Evolutionary conservation across 2,113 vertebrate genomes (phyloP).

Genomic region (Trichomycterus rosablanca): DNA sequence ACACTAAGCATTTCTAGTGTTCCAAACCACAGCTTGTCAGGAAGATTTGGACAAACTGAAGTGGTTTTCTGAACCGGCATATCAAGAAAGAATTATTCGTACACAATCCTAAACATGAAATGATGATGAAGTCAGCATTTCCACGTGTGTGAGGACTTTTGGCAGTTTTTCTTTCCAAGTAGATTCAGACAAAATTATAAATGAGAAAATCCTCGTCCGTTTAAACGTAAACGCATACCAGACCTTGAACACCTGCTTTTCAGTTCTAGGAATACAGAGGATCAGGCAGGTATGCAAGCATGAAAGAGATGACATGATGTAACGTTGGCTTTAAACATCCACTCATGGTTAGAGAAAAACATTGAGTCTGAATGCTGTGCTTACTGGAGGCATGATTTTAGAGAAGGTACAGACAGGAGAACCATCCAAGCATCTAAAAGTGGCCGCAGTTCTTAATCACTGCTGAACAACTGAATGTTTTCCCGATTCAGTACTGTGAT

Average conservation of each 20-base stretch:
- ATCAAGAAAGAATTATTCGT: no score
- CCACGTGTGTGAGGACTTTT: not conserved
- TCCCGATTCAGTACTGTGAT: no score
- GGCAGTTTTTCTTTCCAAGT: no score
- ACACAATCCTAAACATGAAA: not conserved
- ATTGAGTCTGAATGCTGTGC: not conserved
- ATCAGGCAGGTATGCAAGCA: conserved; percentile 4
- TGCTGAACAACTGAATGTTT: no score
- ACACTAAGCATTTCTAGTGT: not conserved
- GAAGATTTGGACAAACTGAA: not conserved
- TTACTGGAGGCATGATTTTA: not conserved
- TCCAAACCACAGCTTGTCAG: conserved; percentile 2
- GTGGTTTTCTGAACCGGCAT: not conserved
- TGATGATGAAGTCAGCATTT: not conserved
- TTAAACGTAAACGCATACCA: not conserved
- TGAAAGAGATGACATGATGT: conserved; percentile 14
- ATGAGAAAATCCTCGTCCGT: no score
- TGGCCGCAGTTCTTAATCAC: no score
- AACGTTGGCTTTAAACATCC: conserved; percentile 1
- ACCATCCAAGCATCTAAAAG: not conserved
- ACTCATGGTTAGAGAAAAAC: not conserved
- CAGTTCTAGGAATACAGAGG: not conserved
- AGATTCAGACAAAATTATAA: no score
- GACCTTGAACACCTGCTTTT: not conserved
- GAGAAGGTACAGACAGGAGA: not conserved